Evolutionary conservation across 64 coral and sea anemone species (phyloP), one percentile per base, ranked within the genome.

Genomic region (Dendronephthya gigantea): DNA sequence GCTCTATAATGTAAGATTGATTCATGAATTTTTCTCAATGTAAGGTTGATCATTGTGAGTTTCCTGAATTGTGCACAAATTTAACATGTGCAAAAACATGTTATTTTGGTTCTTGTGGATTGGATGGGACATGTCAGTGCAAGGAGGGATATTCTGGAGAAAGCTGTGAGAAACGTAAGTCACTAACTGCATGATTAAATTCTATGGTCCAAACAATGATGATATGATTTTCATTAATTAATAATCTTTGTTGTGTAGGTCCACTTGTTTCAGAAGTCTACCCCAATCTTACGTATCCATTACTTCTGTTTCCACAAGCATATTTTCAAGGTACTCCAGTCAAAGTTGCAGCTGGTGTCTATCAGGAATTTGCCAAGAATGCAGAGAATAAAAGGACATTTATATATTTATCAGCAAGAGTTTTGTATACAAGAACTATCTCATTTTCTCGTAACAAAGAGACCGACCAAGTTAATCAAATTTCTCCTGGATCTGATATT

Each of bases 101-200:
- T 81, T 98, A 98, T 88, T 97, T 98, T 91, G 95, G 95, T 14
- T 93, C 90, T 22, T 98, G 95, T 88, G 95, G 92, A 40, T 51
- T 82, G 17, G 90, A 90, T 84, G 81, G 84, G 27, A 84, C 83
- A 0, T 98, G 95, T 55, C 95, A 98, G 49, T 98, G 95, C 35
- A 82, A 88, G 7, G 89, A 86, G 84, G 92, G 95, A 38, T 92
- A 98, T 81, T 98, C 95, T 27, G 95, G 95, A 83, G 50, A 83
- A 34, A 55, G 90, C 1, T 98, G 95, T 89, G 36, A 89, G 84
- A 89, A 35, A 39, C 91, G 95, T 98, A 87, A 83, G 95, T 91
- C 4, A 52, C 25, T 27, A n/a, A 19, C 25, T 86, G 84, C 0
- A 31, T 10, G 23, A 33, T 12, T 39, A 34, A 13, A 28, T 81